phyloP scores from a whole-genome alignment of 2,113 vertebrate species.

The Corynorhinus townsendii region DNA sequence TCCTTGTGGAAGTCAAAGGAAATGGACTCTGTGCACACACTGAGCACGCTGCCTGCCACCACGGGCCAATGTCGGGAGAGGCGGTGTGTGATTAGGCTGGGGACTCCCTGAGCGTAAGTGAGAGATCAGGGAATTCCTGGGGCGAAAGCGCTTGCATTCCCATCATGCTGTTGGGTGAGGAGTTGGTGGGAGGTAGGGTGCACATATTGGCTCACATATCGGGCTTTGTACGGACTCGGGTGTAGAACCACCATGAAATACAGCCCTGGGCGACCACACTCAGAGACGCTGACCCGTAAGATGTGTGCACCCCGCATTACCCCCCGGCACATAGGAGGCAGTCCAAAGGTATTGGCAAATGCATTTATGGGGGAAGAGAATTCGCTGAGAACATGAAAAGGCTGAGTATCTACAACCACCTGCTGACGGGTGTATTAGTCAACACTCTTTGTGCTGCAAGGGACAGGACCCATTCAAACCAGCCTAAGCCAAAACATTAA shows the following conservation, averaged over 20 bases:
- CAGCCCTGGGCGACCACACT: background rate
- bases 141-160: background rate
- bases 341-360: background rate
- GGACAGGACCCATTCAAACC: background rate
- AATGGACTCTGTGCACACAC: background rate
- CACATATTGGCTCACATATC: background rate
- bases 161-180: background rate
- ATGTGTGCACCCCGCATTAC: background rate
- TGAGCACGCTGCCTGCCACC: background rate
- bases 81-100: background rate
- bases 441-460: background rate
- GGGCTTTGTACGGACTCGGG: background rate
- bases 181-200: rapidly evolving
- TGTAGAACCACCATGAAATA: background rate
- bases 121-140: background rate
- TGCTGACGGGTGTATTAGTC: background rate
- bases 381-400: background rate
- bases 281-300: background rate
- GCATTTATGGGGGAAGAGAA: background rate
- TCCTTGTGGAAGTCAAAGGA: background rate
- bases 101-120: background rate
- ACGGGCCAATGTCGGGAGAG: background rate
- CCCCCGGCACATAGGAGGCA: background rate
- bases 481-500: background rate
- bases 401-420: background rate